phyloP scores from a whole-genome alignment of 2,888 invertebrate genomes.

The Pheosia tremula region DNA sequence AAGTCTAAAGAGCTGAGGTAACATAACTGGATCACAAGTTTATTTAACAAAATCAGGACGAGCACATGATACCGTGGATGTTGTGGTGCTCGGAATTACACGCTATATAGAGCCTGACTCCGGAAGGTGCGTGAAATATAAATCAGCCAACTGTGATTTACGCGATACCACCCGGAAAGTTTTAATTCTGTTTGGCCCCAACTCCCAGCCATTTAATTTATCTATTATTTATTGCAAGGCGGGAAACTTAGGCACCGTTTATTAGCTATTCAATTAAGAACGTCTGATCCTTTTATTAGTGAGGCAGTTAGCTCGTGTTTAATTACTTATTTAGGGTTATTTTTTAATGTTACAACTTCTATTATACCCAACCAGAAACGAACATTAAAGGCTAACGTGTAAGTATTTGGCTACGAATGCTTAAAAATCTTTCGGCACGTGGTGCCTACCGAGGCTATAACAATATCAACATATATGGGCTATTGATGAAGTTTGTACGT shows the following conservation, averaged over 20 bases:
- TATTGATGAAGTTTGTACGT: neutral
- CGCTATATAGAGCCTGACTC: constrained; percentile 23
- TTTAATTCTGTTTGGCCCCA: constrained; percentile 74
- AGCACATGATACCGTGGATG: constrained; percentile 30
- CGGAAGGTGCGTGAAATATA: constrained; percentile 76
- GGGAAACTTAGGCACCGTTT: constrained; percentile 66
- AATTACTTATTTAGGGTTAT: neutral
- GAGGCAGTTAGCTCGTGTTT: neutral
- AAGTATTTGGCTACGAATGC: too few relatives aligned
- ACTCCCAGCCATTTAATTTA: constrained; percentile 69
- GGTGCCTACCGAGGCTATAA: neutral
- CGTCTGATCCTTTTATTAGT: constrained; percentile 42
- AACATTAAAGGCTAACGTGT: too few relatives aligned
- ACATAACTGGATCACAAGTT: neutral
- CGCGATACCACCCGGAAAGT: constrained; percentile 72
- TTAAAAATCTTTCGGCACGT: too few relatives aligned
- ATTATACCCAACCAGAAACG: too few relatives aligned
- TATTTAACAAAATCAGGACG: constrained; percentile 15
- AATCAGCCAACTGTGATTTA: constrained; percentile 76
- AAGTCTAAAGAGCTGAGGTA: constrained; percentile 4
- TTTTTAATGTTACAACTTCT: too few relatives aligned
- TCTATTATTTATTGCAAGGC: constrained; percentile 73
- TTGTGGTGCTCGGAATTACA: constrained; percentile 35
- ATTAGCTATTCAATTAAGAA: constrained; percentile 68
- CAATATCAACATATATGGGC: neutral